Evolutionary conservation across 2,113 vertebrate genomes (phyloP).

Genomic region (Thunnus thynnus): DNA sequence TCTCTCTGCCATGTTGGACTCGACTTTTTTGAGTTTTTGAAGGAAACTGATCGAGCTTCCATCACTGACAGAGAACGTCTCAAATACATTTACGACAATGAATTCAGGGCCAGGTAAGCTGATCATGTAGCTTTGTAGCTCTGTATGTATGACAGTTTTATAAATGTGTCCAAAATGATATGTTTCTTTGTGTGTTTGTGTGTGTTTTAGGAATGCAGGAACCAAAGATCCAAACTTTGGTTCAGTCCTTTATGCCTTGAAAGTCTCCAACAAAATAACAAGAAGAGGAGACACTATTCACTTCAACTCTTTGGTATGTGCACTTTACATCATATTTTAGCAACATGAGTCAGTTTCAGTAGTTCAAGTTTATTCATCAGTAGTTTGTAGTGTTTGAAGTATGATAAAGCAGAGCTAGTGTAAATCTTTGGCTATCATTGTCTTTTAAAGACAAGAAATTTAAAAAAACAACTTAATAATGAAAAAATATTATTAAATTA

Average conservation of each 20-base stretch:
- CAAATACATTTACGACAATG: conserved; percentile 84
- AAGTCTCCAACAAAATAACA: conserved; percentile 49
- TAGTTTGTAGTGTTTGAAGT: too few relatives aligned
- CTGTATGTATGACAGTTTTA: not conserved
- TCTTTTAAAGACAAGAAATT: too few relatives aligned
- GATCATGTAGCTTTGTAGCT: not conserved
- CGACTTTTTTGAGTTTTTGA: conserved; percentile 87
- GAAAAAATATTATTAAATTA: too few relatives aligned
- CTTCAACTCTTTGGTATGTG: conserved; percentile 60
- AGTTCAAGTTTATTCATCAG: too few relatives aligned
- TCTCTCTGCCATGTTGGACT: conserved; percentile 71
- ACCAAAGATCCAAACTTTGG: conserved; percentile 86
- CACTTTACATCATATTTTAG: too few relatives aligned
- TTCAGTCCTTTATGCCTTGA: conserved; percentile 81
- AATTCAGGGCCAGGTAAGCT: conserved; percentile 88
- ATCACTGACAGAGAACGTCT: conserved; percentile 76
- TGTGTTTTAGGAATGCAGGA: conserved; percentile 51
- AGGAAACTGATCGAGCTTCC: conserved; percentile 72
- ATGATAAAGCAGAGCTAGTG: conserved; percentile 38
- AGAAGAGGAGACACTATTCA: conserved; percentile 35
- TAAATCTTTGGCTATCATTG: not conserved
- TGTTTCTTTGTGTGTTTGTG: not conserved
- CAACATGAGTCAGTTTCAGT: too few relatives aligned
- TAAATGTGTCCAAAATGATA: not conserved
- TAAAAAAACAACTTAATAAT: too few relatives aligned